These are phyloP conservation scores for Rhopalosiphum nymphaeae DNA, from an alignment of 2,888 invertebrate genomes.

Conservation along the genomic window DNA sequence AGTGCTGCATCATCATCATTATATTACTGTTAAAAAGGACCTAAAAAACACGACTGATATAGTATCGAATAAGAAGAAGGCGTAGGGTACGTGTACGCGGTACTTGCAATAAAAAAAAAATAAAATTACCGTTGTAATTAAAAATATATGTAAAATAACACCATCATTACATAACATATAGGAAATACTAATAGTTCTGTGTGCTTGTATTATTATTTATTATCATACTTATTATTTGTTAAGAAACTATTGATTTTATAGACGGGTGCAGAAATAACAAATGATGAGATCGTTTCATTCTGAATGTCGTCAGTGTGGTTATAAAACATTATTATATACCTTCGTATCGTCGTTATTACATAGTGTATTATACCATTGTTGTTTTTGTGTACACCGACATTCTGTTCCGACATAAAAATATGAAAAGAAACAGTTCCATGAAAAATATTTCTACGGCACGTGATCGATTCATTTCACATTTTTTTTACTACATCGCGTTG, in stretches of 20 bases:
- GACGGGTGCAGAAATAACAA: slow-evolving; percentile 1
- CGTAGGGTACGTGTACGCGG: background rate
- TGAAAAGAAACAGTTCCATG: background rate
- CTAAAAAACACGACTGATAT: background rate
- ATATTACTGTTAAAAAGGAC: background rate
- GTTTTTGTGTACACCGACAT: background rate
- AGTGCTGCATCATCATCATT: background rate
- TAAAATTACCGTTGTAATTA: background rate
- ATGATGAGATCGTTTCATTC: slow-evolving; percentile 18
- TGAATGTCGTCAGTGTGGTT: background rate
- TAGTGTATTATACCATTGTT: background rate
- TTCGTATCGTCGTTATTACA: background rate
- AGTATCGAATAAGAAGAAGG: background rate
- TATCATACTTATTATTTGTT: background rate
- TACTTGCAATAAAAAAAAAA: background rate
- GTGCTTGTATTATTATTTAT: background rate
- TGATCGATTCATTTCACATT: slow-evolving; percentile 1
- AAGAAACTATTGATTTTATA: background rate
- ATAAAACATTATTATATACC: background rate
- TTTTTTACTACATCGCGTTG: background rate
- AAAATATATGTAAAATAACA: background rate
- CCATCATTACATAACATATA: background rate
- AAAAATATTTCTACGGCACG: background rate
- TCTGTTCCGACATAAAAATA: background rate
- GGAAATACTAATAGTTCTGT: background rate